phyloP scores from a whole-genome alignment of 2,113 vertebrate genomes.

The Chrysemys picta region DNA sequence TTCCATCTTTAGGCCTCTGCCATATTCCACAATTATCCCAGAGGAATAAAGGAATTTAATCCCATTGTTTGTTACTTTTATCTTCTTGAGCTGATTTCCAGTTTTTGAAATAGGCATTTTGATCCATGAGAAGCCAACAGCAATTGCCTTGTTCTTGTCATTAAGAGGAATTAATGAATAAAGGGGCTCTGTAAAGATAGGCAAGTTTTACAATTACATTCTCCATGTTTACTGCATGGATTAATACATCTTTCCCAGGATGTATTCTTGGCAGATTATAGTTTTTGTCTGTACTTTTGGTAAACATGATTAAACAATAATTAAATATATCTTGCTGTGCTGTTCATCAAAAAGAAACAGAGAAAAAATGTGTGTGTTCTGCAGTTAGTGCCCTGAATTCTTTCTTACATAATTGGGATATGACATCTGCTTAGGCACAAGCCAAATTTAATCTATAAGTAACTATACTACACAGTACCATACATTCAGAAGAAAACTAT shows the following conservation, averaged over 20 bases:
- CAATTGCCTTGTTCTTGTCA: constrained; percentile 3
- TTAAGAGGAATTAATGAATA: not conserved
- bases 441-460: constrained; percentile 36
- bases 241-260: constrained; percentile 24
- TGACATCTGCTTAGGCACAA: constrained; percentile 46
- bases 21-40: not conserved
- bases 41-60: constrained; percentile 18
- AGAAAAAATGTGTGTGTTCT: constrained; percentile 36
- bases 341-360: constrained; percentile 47
- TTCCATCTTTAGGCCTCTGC: not conserved
- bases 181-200: not conserved
- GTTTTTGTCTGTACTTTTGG: constrained; percentile 11
- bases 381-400: constrained; percentile 49
- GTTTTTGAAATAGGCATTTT: constrained; percentile 19
- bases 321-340: constrained; percentile 57
- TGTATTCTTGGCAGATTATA: constrained; percentile 3
- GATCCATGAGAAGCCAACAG: not conserved
- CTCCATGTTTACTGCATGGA: not conserved
- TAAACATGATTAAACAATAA: constrained; percentile 66
- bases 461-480: constrained; percentile 39
- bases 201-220: not conserved
- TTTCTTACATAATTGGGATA: constrained; percentile 44
- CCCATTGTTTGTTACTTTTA: not conserved
- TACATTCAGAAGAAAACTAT: not conserved
- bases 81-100: constrained; percentile 1